A percentile compares a stretch with the other conserved stretches of the same genome.
Evolutionary conservation across 2,797 vertebrate genomes (phyloP).

Genomic region (Acridotheres tristis): DNA sequence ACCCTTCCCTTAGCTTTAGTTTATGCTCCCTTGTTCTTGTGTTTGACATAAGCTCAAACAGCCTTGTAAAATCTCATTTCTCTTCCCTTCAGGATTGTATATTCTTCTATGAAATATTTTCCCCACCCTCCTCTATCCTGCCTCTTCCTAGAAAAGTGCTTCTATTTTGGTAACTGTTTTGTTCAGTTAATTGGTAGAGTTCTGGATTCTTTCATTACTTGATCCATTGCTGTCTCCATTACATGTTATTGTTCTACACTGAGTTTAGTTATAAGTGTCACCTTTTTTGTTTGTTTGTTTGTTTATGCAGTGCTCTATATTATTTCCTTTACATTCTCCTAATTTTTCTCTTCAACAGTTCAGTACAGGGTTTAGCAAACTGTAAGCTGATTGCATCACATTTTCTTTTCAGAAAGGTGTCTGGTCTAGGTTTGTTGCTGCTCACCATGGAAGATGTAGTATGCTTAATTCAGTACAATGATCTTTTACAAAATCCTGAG

Average conservation of each 20-base stretch:
- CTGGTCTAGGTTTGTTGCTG: not conserved
- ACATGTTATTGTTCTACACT: not conserved
- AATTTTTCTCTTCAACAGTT: not conserved
- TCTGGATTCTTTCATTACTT: conserved; percentile 10
- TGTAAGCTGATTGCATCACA: not conserved
- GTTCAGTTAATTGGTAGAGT: conserved; percentile 20
- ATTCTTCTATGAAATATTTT: conserved; percentile 64
- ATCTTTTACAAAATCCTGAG: not conserved
- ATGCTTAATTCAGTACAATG: not conserved
- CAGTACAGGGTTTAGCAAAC: not conserved
- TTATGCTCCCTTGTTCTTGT: conserved; percentile 78
- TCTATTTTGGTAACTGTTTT: conserved; percentile 25
- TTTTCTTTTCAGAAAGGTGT: not conserved
- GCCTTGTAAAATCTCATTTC: conserved; percentile 78
- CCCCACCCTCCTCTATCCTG: not conserved
- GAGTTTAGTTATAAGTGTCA: not conserved
- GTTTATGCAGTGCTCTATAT: not conserved
- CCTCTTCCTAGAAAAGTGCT: conserved; percentile 40
- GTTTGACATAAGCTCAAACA: conserved; percentile 78
- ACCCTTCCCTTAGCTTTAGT: conserved; percentile 77
- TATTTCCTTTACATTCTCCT: not conserved
- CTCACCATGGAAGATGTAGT: not conserved
- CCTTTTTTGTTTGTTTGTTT: not conserved
- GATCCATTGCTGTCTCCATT: not conserved
- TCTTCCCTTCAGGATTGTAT: conserved; percentile 77